Evolutionary conservation across 1,140 invertebrate species (phyloP).

Genomic region (Sminthurides bifidus): DNA sequence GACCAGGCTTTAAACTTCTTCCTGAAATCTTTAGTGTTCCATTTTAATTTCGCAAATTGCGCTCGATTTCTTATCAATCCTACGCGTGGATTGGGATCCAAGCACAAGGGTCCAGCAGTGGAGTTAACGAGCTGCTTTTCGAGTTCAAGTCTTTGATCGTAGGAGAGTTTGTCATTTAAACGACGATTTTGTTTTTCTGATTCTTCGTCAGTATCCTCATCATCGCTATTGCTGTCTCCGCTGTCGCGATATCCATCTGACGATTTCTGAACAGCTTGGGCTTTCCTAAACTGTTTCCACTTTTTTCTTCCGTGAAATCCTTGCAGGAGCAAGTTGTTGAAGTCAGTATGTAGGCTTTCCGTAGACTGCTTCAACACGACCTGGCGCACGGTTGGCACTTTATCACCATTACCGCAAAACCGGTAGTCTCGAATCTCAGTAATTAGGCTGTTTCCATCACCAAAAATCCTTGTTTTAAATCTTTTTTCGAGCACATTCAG

Average conservation of each 20-base stretch:
- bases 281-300: not conserved
- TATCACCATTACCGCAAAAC: not conserved
- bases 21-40: slow-evolving; percentile 20
- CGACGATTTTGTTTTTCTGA: too few relatives aligned
- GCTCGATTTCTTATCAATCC: slow-evolving; percentile 16
- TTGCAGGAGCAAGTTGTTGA: slow-evolving; percentile 11
- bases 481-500: slow-evolving; percentile 14
- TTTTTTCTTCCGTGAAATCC: not conserved
- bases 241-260: too few relatives aligned
- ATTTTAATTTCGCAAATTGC: slow-evolving; percentile 25
- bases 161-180: slow-evolving; percentile 13
- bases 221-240: not conserved
- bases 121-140: slow-evolving; percentile 22
- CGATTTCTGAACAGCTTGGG: too few relatives aligned
- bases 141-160: slow-evolving; percentile 25
- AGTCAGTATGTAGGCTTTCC: slow-evolving; percentile 20
- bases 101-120: slow-evolving; percentile 20
- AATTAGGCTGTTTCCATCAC: slow-evolving; percentile 12
- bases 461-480: slow-evolving; percentile 6
- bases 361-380: slow-evolving; percentile 20
- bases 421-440: slow-evolving; percentile 28
- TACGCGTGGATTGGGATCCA: slow-evolving; percentile 25
- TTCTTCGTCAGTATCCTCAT: not conserved
- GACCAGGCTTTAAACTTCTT: too few relatives aligned
- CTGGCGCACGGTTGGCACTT: slow-evolving; percentile 9